Evolutionary conservation across 2,113 vertebrate species (phyloP), one percentile per base, ranked within the genome.

Genomic region (Cyprinus carpio): DNA sequence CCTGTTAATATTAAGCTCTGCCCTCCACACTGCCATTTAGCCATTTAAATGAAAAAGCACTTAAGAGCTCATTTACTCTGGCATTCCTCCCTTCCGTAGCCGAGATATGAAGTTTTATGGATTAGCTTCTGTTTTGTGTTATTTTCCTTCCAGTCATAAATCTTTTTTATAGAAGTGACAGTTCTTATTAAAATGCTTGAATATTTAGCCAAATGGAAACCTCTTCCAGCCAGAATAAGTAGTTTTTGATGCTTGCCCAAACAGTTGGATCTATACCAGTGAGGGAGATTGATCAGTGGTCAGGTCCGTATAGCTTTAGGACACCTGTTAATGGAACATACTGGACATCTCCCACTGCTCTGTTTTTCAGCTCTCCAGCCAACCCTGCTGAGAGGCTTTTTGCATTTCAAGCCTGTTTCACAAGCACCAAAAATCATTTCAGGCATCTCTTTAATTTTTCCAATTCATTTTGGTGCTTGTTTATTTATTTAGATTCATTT

Each of bases 381-480:
- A 51, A n/a, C 16, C 90, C 88, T 82, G n/a, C 82, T 71, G 75
- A 86, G 92, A 92, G 91, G 89, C 85, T 84, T 91, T 90, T 92
- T 76, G 11, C n/a, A 2, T 83, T 78, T 64, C 27, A 29, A 16
- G 78, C 15, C 34, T 86, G 83, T 82, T 86, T 90, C 86, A 90
- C 87, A 84, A 88, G 84, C 87, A 84, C 83, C 87, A 85, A 51
- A 78, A 83, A 75, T 83, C 81, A 85, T 87, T 84, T 89, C 85
- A 84, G 80, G 6, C 54, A 71, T 84, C 58, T 71, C 29, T 54
- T 67, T 37, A 49, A 75, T 84, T 60, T 58, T 75, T 67, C 49
- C n/a, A 58, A 56, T 83, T 37, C 20, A 72, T 83, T 72, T 58
- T 10, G 27, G 16, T 37, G 46, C 15, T 72, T 83, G 25, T 83